phyloP scores from a whole-genome alignment of 2,888 invertebrate species.

The Orchestes rusci region DNA sequence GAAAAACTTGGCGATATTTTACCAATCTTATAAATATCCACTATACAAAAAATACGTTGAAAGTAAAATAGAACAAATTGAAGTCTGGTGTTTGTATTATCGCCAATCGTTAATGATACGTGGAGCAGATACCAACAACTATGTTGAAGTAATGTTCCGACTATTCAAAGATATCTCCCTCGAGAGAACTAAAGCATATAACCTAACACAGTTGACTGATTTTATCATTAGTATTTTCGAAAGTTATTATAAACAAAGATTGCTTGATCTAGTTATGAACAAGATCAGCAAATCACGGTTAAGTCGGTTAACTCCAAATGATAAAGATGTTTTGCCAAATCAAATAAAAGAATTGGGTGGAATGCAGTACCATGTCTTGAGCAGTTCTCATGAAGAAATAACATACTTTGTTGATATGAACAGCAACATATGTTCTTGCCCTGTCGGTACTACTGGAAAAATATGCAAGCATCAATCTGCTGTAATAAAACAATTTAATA shows the following conservation, averaged over 20 bases:
- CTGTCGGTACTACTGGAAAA: neutral
- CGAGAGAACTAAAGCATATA: constrained; percentile 20
- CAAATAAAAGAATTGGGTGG: too few relatives aligned
- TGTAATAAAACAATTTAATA: neutral
- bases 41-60: too few relatives aligned
- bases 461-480: neutral
- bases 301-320: neutral
- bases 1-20: too few relatives aligned
- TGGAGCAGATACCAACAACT: constrained; percentile 15
- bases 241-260: constrained; percentile 17
- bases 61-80: too few relatives aligned
- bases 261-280: constrained; percentile 19
- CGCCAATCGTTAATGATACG: constrained; percentile 18
- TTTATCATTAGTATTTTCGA: constrained; percentile 17
- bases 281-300: neutral
- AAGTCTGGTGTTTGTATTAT: too few relatives aligned
- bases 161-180: constrained; percentile 22
- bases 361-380: neutral
- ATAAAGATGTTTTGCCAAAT: neutral
- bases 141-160: constrained; percentile 17
- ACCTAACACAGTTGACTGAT: constrained; percentile 17
- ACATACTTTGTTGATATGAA: neutral
- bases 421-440: neutral
- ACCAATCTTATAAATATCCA: too few relatives aligned
- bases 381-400: neutral